Percentiles rank a stretch among this genome's conserved stretches.
Evolutionary conservation across 2,797 vertebrate genomes (phyloP).

Genomic region (Echiichthys vipera): DNA sequence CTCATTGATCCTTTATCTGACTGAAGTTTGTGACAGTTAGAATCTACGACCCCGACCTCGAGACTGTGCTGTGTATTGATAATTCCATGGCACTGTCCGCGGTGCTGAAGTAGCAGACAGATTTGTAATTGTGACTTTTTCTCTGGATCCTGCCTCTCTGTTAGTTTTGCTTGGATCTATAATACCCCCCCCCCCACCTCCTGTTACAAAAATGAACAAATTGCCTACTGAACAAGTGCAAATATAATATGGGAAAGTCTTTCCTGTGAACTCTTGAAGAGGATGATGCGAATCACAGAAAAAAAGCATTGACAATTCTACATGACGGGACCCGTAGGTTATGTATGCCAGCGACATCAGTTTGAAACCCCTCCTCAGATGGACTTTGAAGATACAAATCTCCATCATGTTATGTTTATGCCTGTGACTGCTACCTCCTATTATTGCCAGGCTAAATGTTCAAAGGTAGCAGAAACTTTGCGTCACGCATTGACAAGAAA

Average conservation of each 20-base stretch:
- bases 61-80: too few species aligned
- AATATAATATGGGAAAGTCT: not conserved
- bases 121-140: too few species aligned
- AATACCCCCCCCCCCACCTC: too few species aligned
- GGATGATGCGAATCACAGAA: conserved; percentile 30
- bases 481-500: conserved; percentile 46
- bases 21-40: too few species aligned
- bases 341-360: conserved; percentile 12
- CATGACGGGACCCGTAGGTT: conserved; percentile 38
- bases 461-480: conserved; percentile 68
- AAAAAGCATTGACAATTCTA: conserved; percentile 20
- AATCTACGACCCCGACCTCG: too few species aligned
- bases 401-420: conserved; percentile 59
- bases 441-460: conserved; percentile 61
- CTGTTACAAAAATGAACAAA: too few species aligned
- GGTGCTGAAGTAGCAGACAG: too few species aligned
- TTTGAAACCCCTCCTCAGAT: conserved; percentile 47
- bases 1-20: too few species aligned
- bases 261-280: conserved; percentile 10
- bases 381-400: conserved; percentile 74
- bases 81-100: too few species aligned
- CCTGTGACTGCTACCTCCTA: conserved; percentile 39
- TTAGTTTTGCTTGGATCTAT: too few species aligned
- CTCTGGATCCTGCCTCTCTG: too few species aligned
- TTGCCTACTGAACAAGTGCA: too few species aligned